Conservation (phyloP, 2,797 vertebrate species). For the Coilia nasus region DNA sequence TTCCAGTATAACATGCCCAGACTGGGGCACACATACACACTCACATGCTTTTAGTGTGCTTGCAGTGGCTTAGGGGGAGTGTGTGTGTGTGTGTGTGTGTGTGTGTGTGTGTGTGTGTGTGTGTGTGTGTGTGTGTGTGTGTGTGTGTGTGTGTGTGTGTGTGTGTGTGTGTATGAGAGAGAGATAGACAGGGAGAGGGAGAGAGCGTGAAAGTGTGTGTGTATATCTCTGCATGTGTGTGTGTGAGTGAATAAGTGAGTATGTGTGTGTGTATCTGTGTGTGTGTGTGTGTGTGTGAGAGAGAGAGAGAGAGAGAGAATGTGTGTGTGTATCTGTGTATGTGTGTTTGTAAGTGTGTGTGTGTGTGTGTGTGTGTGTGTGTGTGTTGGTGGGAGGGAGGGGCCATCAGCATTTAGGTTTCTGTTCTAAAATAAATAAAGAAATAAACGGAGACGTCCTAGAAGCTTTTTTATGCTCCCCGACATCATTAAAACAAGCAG, state of each 20-base stretch:
- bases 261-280: neutral
- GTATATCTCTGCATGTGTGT: neutral
- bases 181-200: neutral
- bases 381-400: too few species aligned
- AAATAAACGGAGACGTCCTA: constrained; percentile 29
- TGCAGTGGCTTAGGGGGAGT: neutral
- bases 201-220: neutral
- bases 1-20: neutral
- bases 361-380: too few species aligned
- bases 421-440: constrained; percentile 48
- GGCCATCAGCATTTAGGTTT: constrained; percentile 48
- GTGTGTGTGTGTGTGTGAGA: neutral
- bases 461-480: constrained; percentile 63
- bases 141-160: neutral
- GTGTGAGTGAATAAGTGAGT: neutral
- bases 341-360: neutral
- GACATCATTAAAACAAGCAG: constrained; percentile 79
- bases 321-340: neutral
- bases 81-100: neutral
- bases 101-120: neutral
- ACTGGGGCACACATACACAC: neutral
- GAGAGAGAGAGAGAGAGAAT: neutral
- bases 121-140: neutral
- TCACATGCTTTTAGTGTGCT: neutral
- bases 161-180: too few species aligned